phyloP scores from a whole-genome alignment of 2,888 invertebrate genomes.

The Platycheirus albimanus region DNA sequence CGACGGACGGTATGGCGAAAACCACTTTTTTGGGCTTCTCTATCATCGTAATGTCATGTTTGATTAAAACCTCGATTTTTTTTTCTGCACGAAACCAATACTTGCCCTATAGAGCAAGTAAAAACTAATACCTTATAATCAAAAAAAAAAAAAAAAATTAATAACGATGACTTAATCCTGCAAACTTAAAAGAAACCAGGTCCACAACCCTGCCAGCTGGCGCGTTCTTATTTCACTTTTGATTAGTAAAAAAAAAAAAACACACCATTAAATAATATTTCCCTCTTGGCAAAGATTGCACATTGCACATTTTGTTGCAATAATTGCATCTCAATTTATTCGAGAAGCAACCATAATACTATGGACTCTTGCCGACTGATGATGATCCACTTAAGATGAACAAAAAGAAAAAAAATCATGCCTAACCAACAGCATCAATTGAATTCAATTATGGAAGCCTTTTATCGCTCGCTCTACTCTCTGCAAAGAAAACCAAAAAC shows the following conservation, averaged over 20 bases:
- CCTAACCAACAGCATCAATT: constrained; percentile 25
- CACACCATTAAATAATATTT: neutral
- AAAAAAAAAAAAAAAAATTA: no score
- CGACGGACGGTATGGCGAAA: no score
- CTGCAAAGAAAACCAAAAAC: neutral
- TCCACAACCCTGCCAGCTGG: neutral
- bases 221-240: neutral
- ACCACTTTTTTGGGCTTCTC: no score
- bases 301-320: neutral
- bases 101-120: no score
- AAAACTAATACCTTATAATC: no score
- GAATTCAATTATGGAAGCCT: constrained; percentile 44
- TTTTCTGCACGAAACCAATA: no score
- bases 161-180: neutral
- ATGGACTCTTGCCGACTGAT: neutral
- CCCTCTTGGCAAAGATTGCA: neutral
- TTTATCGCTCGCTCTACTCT: no score
- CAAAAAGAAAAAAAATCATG: neutral
- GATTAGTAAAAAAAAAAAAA: neutral
- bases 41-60: no score
- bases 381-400: constrained; percentile 12
- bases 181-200: neutral
- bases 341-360: constrained; percentile 11
- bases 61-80: no score
- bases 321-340: constrained; percentile 41